phyloP scores from a whole-genome alignment of 2,888 invertebrate species.

The Operophtera brumata region DNA sequence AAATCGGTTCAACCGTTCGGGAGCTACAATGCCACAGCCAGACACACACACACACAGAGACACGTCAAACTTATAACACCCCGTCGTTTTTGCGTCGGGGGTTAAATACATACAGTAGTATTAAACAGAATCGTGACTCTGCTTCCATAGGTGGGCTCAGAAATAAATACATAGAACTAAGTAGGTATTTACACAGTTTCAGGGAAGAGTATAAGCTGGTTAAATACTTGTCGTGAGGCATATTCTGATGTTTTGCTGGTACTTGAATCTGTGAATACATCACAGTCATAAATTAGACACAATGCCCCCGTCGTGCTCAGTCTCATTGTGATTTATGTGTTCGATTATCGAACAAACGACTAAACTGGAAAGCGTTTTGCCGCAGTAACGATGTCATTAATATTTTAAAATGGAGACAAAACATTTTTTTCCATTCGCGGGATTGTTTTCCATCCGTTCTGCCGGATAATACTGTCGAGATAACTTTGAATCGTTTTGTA shows the following conservation, averaged over 20 bases:
- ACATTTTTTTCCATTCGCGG: constrained; percentile 29
- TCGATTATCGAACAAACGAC: constrained; percentile 65
- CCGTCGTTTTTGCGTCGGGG: too few species aligned
- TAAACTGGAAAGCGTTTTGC: constrained; percentile 57
- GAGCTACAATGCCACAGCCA: too few species aligned
- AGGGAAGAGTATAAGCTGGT: too few species aligned
- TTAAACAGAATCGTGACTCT: too few species aligned
- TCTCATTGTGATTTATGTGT: constrained; percentile 68
- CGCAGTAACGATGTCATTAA: constrained; percentile 57
- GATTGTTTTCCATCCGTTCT: constrained; percentile 28
- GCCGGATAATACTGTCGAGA: constrained; percentile 29
- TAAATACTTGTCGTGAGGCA: not conserved
- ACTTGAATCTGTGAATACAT: constrained; percentile 30
- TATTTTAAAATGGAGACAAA: constrained; percentile 48
- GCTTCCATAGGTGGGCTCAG: too few species aligned
- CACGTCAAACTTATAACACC: too few species aligned
- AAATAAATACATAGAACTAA: too few species aligned
- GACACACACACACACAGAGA: too few species aligned
- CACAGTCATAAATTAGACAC: constrained; percentile 55
- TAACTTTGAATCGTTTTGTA: constrained; percentile 22
- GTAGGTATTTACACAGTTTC: too few species aligned
- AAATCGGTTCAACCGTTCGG: too few species aligned
- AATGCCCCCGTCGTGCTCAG: constrained; percentile 58
- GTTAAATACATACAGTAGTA: too few species aligned
- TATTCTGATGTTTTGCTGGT: constrained; percentile 13